Percentiles rank a stretch among this genome's conserved stretches.
phyloP scores from a whole-genome alignment of 1,140 invertebrate species.

The Lineus longissimus region DNA sequence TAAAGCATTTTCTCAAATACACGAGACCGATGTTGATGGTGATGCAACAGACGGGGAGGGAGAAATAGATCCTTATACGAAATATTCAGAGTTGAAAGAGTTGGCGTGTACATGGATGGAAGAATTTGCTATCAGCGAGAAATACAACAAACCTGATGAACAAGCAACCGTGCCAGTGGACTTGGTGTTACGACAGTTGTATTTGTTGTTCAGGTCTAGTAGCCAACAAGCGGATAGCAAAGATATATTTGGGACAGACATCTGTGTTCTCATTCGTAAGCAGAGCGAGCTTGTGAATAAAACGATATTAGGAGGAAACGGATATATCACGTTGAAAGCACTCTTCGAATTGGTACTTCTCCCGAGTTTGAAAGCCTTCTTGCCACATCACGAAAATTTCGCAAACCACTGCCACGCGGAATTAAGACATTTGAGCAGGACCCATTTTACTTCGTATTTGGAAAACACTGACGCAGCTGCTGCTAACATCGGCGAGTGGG shows the following conservation, averaged over 20 bases:
- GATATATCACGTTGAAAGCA: not conserved
- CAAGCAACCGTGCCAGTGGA: slow-evolving; percentile 5
- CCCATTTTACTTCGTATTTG: not conserved
- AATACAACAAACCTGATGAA: slow-evolving; percentile 4
- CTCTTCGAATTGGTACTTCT: slow-evolving; percentile 1
- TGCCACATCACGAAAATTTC: slow-evolving; percentile 7
- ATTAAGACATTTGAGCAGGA: slow-evolving; percentile 8
- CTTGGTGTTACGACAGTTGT: slow-evolving; percentile 3
- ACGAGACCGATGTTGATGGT: not conserved
- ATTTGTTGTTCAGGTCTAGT: slow-evolving; percentile 8
- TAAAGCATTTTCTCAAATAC: not conserved
- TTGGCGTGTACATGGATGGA: not conserved
- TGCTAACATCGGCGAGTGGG: not conserved
- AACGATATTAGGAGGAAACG: slow-evolving; percentile 7
- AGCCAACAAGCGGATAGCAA: slow-evolving; percentile 7
- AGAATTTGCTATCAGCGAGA: slow-evolving; percentile 8
- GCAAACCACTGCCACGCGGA: slow-evolving; percentile 6
- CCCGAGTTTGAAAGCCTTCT: slow-evolving; percentile 1
- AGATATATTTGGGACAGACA: slow-evolving; percentile 8
- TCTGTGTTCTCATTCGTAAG: not conserved
- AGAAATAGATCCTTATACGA: not conserved
- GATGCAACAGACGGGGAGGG: not conserved
- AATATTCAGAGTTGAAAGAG: not conserved
- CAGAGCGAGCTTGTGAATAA: slow-evolving; percentile 6
- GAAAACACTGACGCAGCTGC: not conserved